A percentile compares a stretch with the other conserved stretches of the same genome.
Evolutionary conservation across 2,797 vertebrate species (phyloP).

Genomic region (Momotus momota): DNA sequence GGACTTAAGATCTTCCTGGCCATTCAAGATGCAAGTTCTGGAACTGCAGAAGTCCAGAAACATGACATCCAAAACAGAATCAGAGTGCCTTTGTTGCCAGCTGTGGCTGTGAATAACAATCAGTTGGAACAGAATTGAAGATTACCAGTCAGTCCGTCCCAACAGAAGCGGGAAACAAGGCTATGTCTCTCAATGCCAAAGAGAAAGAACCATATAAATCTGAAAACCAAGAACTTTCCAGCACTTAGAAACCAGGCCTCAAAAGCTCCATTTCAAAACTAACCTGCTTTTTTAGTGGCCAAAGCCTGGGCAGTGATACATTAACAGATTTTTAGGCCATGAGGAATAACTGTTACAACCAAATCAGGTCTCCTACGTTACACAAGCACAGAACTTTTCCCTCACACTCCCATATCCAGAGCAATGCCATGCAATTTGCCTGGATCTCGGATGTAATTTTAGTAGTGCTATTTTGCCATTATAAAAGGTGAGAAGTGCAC

Average conservation of each 20-base stretch:
- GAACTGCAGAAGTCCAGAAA: neutral
- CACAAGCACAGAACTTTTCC: neutral
- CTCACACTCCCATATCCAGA: neutral
- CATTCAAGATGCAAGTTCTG: neutral
- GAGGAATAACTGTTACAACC: neutral
- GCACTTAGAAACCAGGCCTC: neutral
- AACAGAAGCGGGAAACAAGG: neutral
- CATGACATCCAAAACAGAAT: neutral
- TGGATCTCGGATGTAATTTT: neutral
- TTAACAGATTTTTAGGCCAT: neutral
- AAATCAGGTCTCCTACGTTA: neutral
- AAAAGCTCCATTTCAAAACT: neutral
- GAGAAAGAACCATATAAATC: neutral
- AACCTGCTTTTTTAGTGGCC: neutral
- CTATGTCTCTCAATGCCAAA: neutral
- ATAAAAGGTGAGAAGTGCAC: neutral
- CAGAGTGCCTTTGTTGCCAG: neutral
- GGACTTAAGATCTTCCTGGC: neutral
- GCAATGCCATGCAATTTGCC: neutral
- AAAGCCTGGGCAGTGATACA: neutral
- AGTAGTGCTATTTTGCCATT: neutral
- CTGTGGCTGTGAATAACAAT: neutral
- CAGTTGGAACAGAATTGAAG: neutral
- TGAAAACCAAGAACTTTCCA: neutral
- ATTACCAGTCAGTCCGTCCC: neutral